A percentile compares a stretch with the other conserved stretches of the same genome.
Evolutionary conservation across 2,797 vertebrate species (phyloP).

Genomic region (Bradypodion pumilum): DNA sequence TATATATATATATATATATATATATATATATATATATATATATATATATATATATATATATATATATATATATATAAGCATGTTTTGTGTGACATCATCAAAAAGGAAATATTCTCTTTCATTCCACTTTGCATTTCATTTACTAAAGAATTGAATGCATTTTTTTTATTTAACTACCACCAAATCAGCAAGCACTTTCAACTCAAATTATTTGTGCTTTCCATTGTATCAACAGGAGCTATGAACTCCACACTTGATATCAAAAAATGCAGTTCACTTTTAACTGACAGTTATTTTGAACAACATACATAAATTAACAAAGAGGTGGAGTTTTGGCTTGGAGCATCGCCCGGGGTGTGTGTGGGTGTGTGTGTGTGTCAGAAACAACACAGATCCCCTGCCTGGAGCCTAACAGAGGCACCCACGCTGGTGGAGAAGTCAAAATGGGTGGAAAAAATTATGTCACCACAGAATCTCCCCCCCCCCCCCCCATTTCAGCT

Average conservation of each 20-base stretch:
- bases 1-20: too few species aligned
- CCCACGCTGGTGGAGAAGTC: too few species aligned
- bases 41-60: too few species aligned
- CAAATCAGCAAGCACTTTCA: neutral
- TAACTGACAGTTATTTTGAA: neutral
- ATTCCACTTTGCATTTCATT: neutral
- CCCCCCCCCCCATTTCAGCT: too few species aligned
- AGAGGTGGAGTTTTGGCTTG: too few species aligned
- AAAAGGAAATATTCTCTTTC: neutral
- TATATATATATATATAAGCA: neutral
- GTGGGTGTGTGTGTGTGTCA: too few species aligned
- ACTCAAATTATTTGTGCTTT: neutral
- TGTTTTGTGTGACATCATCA: constrained; percentile 1
- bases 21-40: too few species aligned
- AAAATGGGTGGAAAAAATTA: too few species aligned
- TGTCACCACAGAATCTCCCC: too few species aligned
- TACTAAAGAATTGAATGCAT: neutral
- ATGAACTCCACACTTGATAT: neutral
- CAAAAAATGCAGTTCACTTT: neutral
- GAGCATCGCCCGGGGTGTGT: too few species aligned
- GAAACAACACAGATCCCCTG: too few species aligned
- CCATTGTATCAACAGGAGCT: neutral
- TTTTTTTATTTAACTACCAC: neutral
- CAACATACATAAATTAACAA: neutral
- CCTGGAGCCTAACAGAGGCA: too few species aligned